These are phyloP conservation scores for Clupea harengus DNA, from an alignment of 2,113 vertebrate species.

Conservation along the genomic window DNA sequence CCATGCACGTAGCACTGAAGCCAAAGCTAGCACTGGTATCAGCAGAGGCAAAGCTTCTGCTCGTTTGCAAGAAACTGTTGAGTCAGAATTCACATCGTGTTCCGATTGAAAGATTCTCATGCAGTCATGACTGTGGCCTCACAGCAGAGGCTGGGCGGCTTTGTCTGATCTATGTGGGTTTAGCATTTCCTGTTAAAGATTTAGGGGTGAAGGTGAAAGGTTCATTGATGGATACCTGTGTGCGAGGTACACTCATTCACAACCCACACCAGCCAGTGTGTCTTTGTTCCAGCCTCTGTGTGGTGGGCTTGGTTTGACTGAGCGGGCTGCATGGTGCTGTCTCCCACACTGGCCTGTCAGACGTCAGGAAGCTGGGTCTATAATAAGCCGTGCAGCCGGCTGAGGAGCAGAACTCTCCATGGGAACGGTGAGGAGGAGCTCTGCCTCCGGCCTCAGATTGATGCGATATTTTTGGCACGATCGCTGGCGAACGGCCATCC, in stretches of 20 bases:
- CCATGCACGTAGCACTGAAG: too few species aligned
- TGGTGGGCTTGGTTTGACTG: not conserved
- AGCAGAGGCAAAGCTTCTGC: not conserved
- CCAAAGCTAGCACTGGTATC: too few species aligned
- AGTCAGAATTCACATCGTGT: not conserved
- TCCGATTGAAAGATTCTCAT: not conserved
- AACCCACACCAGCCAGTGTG: not conserved
- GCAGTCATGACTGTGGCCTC: not conserved
- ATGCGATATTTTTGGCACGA: slow-evolving; percentile 28
- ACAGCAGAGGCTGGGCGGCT: not conserved
- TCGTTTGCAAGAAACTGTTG: not conserved
- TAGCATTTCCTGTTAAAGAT: too few species aligned
- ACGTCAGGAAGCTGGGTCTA: slow-evolving; percentile 21
- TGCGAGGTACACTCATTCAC: not conserved
- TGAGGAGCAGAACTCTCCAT: not conserved
- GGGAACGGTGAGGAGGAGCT: slow-evolving; percentile 11
- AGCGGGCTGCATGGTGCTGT: not conserved
- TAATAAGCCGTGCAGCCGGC: slow-evolving; percentile 34
- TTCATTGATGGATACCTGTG: too few species aligned
- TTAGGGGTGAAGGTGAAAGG: too few species aligned
- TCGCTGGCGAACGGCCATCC: not conserved
- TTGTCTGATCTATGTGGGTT: too few species aligned
- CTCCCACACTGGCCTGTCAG: not conserved
- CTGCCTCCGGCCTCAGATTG: slow-evolving; percentile 26
- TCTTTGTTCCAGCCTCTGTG: not conserved